These are phyloP conservation scores for Chionoecetes opilio DNA, from an alignment of 1,140 invertebrate genomes.

Conservation along the genomic window DNA sequence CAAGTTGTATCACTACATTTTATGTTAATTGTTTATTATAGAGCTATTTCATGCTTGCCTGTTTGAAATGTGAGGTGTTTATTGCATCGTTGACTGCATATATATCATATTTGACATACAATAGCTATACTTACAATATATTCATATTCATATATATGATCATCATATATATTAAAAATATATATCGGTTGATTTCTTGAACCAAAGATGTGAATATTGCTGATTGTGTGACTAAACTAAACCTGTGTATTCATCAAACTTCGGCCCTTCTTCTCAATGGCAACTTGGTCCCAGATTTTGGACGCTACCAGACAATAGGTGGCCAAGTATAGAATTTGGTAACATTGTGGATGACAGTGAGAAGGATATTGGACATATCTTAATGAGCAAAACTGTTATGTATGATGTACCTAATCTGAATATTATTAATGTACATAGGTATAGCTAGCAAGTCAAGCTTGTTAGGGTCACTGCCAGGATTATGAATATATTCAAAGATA, in stretches of 20 bases:
- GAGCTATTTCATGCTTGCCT: too few species aligned
- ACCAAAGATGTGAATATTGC: constrained; percentile 46
- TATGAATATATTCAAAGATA: background rate
- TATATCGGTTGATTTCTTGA: too few species aligned
- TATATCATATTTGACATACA: too few species aligned
- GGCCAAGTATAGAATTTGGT: constrained; percentile 15
- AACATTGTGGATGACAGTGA: background rate
- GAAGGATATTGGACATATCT: background rate
- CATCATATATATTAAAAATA: too few species aligned
- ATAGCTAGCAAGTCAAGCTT: background rate
- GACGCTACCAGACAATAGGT: background rate
- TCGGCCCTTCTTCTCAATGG: background rate
- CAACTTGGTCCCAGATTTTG: background rate
- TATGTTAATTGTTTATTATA: too few species aligned
- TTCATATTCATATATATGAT: too few species aligned
- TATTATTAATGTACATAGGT: background rate
- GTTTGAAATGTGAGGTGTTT: too few species aligned
- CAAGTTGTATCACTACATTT: too few species aligned
- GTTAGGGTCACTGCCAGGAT: background rate
- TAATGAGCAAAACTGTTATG: background rate
- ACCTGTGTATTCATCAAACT: background rate
- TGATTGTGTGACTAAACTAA: background rate
- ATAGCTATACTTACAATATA: too few species aligned
- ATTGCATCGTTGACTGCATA: too few species aligned
- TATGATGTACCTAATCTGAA: background rate